A percentile compares a stretch with the other conserved stretches of the same genome.
These are phyloP conservation scores for Sarcophaga peregrina DNA, from an alignment of 1,140 invertebrate genomes.

Conservation along the genomic window DNA sequence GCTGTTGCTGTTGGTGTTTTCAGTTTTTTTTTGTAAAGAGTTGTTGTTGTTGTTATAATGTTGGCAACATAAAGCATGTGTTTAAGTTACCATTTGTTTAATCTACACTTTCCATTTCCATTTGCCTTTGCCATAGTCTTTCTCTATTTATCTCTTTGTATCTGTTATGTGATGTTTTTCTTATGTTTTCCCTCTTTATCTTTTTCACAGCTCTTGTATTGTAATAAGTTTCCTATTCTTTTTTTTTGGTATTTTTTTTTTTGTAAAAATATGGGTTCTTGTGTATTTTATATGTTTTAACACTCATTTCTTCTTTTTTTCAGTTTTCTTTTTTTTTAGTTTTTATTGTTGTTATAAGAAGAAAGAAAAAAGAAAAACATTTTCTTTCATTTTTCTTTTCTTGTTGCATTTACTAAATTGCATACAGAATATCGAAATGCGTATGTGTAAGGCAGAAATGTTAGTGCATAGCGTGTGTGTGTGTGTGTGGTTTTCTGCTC, in stretches of 20 bases:
- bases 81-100: constrained; percentile 27
- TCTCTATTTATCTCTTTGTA: background rate
- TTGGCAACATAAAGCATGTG: constrained; percentile 2
- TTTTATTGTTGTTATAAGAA: background rate
- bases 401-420: background rate
- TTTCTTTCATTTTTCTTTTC: background rate
- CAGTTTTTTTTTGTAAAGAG: background rate
- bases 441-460: background rate
- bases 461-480: background rate
- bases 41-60: background rate
- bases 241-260: constrained; percentile 25
- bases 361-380: background rate
- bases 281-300: background rate
- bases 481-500: background rate
- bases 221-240: background rate
- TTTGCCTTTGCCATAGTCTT: background rate
- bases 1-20: background rate
- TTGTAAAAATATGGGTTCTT: constrained; percentile 7
- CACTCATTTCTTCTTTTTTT: background rate
- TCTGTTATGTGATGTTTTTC: background rate
- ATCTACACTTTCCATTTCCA: constrained; percentile 14
- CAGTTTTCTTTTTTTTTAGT: background rate
- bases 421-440: background rate
- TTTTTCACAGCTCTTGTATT: background rate
- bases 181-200: background rate